Evolutionary conservation across 2,888 invertebrate species (phyloP).

Genomic region (Pandemis corylana): DNA sequence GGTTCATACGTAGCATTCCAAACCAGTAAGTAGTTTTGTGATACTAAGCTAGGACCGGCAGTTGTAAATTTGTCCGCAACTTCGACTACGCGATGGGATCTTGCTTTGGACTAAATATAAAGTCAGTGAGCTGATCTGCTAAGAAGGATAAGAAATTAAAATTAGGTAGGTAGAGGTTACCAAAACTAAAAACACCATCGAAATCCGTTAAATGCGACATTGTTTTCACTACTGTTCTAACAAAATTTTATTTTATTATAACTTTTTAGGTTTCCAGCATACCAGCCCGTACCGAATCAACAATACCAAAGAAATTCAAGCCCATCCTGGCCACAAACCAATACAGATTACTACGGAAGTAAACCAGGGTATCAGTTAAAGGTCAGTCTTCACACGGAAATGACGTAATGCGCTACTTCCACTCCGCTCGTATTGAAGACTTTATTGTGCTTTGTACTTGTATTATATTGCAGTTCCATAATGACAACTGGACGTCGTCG

Average conservation of each 20-base stretch:
- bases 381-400: conserved; percentile 14
- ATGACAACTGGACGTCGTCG: conserved; percentile 72
- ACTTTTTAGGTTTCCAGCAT: conserved; percentile 31
- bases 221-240: no score
- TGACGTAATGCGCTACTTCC: not conserved
- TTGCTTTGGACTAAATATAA: no score
- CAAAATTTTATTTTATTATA: conserved; percentile 15
- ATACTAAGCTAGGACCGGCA: no score
- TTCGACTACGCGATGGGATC: no score
- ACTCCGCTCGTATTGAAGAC: conserved; percentile 1
- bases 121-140: no score
- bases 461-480: conserved; percentile 70
- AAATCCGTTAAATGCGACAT: no score
- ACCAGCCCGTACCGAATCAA: conserved; percentile 11
- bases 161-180: no score
- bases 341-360: not conserved
- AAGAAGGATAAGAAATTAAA: no score
- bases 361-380: conserved; percentile 22
- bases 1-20: conserved; percentile 67
- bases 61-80: no score
- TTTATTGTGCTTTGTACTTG: not conserved
- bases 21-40: conserved; percentile 60
- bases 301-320: conserved; percentile 1
- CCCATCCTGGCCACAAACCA: not conserved
- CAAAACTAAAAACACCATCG: no score